Evolutionary conservation across 2,888 invertebrate species (phyloP), one percentile per base, ranked within the genome.

Genomic region (Margaritifera margaritifera): DNA sequence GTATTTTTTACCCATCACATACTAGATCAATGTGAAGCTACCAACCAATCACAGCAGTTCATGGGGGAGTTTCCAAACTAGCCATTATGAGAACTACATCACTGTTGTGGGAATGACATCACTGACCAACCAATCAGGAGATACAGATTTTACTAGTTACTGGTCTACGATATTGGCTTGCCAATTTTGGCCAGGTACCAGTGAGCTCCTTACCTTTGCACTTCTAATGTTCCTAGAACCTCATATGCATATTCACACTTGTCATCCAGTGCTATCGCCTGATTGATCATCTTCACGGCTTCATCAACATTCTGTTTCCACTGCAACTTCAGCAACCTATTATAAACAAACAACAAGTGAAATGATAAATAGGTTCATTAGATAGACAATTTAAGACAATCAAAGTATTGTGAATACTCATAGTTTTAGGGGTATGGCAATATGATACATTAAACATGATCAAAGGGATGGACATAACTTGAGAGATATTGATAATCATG

Each of bases 181-280:
- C 20, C 20, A 24, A 24, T 25, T 60, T 18, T 8, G 27, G 18
- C 31, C 42, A 22, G 8, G 8, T 8, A 60, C 42, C 20, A 58
- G 19, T 15, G 19, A 42, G 59, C 5, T 52, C 71, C 90, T 91
- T 91, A 93, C 95, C 94, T 92, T 91, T 98, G 98, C 77, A 98
- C 96, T 92, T 97, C 96, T 78, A 98, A 94, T 42, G 97, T 96
- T 80, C 96, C 98, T 74, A 98, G 92, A 59, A 97, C 97, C 91
- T 98, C 98, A 90, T 95, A 97, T 15, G 96, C 98, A 91, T 97
- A 94, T 90, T 96, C 95, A 91, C 97, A 98, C 89, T 95, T 95
- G 64, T 95, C 94, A 91, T 98, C 98, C 83, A 96, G 69, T 24
- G 94, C 93, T 78, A 98, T 93, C 1, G 96, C 96, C 89, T 94